Base-by-base conservation (phyloP, 2,797 vertebrate species). In the Kryptolebias ocellatus region DNA sequence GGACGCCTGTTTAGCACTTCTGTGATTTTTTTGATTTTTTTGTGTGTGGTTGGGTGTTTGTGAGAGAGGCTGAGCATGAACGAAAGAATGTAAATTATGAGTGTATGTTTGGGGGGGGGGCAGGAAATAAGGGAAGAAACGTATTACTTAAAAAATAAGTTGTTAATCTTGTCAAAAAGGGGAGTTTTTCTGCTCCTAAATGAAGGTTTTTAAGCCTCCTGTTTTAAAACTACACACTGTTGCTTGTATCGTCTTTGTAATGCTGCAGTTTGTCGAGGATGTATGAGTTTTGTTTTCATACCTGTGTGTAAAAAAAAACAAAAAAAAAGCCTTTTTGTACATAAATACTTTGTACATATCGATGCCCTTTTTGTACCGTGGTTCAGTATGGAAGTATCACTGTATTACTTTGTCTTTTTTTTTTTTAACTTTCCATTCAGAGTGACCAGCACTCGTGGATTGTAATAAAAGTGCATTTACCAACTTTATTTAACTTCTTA, bases 391-490 rank as follows among this genome's bases (percentile, higher is more conserved):
- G 79, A 78, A 89, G 83, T 80, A 79, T 90, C 69, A 54, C 71
- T 80, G 80, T 92, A 78, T 89, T 81, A 68, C 79, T 87, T 85
- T 78, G 74, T 42, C 80, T 79, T 75, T 51, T 86, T 85, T 89
- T 85, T 89, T 42, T 81, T 79, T 87, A 56, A 49, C 75, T 78
- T 90, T 90, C 58, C 74, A 70, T 88, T 85, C 81, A 83, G 81
- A 86, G 76, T 73, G 83, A 81, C 63, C 70, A 88, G 83, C 87
- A 90, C 80, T 86, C 80, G 67, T 86, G 83, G 74, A 88, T 83
- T 88, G 90, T 91, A 93, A 94, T 93, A 92, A 94, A 94, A 92
- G 86, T 91, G 83, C 91, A 93, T 93, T 92, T 93, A 93, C 72
- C 82, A 80, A 74, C 58, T 69, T 64, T 64, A 2, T 68, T 73